A percentile compares a stretch with the other conserved stretches of the same genome.
phyloP scores from a whole-genome alignment of 2,113 vertebrate species.

The Lepisosteus osseus region DNA sequence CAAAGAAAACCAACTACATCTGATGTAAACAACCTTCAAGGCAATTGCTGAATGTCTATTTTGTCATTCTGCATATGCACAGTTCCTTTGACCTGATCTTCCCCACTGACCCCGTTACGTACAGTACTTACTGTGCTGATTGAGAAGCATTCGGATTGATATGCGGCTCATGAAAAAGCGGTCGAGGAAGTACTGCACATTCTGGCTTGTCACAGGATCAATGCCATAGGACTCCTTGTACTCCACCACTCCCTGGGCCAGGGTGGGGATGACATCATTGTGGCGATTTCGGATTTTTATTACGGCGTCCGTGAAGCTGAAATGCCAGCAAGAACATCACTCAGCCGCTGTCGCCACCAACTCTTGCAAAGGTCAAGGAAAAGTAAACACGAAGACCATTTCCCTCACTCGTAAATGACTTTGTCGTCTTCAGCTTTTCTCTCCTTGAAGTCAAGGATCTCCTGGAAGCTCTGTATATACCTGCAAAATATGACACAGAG shows the following conservation, averaged over 20 bases:
- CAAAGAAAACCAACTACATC: too few species aligned
- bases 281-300: conserved; percentile 92
- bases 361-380: not conserved
- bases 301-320: conserved; percentile 90
- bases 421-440: conserved; percentile 80
- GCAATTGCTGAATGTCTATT: too few species aligned
- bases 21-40: too few species aligned
- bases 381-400: not conserved
- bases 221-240: conserved; percentile 92
- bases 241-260: conserved; percentile 95
- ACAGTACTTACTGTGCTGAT: conserved; percentile 89
- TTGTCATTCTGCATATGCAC: too few species aligned
- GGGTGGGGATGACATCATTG: conserved; percentile 94
- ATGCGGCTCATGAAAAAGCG: conserved; percentile 98
- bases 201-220: conserved; percentile 91
- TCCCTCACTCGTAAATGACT: conserved; percentile 75
- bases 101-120: too few species aligned
- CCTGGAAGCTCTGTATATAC: conserved; percentile 91
- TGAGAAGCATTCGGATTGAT: conserved; percentile 96
- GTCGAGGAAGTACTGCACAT: conserved; percentile 96
- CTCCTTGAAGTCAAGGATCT: conserved; percentile 89
- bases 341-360: conserved; percentile 20
- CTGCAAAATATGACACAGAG: conserved; percentile 48
- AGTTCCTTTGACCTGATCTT: too few species aligned
- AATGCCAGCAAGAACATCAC: conserved; percentile 23